Percentiles rank a stretch among this genome's conserved stretches.
phyloP scores from a whole-genome alignment of 2,888 invertebrate species.

The Eumerus sabulonum region DNA sequence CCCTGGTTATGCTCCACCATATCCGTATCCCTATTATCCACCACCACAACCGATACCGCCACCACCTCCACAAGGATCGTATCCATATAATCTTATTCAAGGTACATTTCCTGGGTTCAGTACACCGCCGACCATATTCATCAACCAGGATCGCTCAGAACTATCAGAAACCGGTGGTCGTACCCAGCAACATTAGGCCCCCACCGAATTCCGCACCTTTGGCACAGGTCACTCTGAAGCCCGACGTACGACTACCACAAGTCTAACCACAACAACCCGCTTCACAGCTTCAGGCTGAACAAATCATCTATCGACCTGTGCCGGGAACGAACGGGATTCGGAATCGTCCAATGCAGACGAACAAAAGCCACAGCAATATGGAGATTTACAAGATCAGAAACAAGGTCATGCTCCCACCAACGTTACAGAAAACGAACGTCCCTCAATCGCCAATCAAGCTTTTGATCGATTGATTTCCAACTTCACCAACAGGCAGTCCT shows the following conservation, averaged over 20 bases:
- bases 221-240: background rate
- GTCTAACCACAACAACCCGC: background rate
- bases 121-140: background rate
- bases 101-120: conserved; percentile 19
- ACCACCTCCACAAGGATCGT: background rate
- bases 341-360: background rate
- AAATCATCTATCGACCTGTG: background rate
- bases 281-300: conserved; percentile 3
- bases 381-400: conserved; percentile 33
- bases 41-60: background rate
- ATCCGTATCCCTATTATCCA: conserved; percentile 22
- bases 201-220: background rate
- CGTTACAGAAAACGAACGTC: conserved; percentile 11
- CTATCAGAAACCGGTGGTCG: conserved; percentile 4
- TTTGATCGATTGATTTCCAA: conserved; percentile 50
- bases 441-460: conserved; percentile 38
- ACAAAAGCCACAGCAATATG: conserved; percentile 9
- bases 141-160: background rate
- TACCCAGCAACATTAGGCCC: background rate
- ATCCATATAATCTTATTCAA: background rate
- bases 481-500: conserved; percentile 16
- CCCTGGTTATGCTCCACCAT: conserved; percentile 12
- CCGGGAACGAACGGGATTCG: background rate
- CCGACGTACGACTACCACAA: conserved; percentile 3
- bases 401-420: conserved; percentile 19